Base-by-base conservation (phyloP, 1,140 invertebrate species). In the Bombus difficillimus region DNA sequence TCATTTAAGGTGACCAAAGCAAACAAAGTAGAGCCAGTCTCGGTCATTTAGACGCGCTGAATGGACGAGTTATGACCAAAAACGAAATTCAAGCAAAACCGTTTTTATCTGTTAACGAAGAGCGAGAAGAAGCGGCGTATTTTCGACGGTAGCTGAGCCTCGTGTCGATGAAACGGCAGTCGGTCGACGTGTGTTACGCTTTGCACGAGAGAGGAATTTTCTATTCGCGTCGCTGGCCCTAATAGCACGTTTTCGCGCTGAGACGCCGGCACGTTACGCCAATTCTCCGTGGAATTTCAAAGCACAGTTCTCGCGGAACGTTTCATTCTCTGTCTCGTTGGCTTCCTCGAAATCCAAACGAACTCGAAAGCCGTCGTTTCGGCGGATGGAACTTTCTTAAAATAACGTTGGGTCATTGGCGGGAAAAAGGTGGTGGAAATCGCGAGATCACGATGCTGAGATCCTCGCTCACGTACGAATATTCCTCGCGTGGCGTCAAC, bases 221-320 rank as follows among this genome's bases (percentile, higher is more conserved):
- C 83, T 89, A 85, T 81, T 69, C 84, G 77, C 81, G 86, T 86
- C 73, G 86, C 28, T 75, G 82, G 86, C 64, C 71, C 41, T 81
- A 74, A 80, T 85, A 71, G 83, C 83, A 83, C 59, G 76, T 81
- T 83, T 83, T 85, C 62, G 68, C 73, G 39, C 64, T 81, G 78
- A 66, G 82, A 66, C 57, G 75, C n/a, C 37, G 64, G 34, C 69
- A 73, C 69, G 83, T 47, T 53, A 73, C 62, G 53, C 73, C 79
- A 76, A 81, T 86, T 83, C 79, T 53, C 59, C 69, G 47, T 15
- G 71, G 84, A 88, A 88, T 86, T 80, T 76, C 75, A 72, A 77
- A 83, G 72, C 47, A 8, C 62, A 68, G 57, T n/a, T 37, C 68
- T 47, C n/a, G 72, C 2, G 53, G 47, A 53, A 22, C 47, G 76